Evolutionary conservation across 1,140 invertebrate genomes (phyloP).

Genomic region (Tetramorium alpestre): DNA sequence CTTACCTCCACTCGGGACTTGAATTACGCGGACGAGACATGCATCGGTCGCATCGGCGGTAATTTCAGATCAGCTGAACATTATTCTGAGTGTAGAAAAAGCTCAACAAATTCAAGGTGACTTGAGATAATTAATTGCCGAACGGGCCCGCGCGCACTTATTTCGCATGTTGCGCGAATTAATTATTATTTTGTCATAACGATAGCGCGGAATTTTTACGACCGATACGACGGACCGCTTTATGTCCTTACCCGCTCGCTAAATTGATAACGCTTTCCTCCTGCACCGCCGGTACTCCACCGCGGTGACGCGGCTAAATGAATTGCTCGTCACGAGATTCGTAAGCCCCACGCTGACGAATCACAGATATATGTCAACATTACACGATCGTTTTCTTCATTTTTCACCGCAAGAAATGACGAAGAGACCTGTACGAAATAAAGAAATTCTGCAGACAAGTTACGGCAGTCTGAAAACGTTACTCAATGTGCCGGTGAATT

Average conservation of each 20-base stretch:
- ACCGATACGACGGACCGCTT: conserved; percentile 36
- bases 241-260: conserved; percentile 39
- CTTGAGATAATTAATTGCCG: conserved; percentile 59
- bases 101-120: conserved; percentile 94
- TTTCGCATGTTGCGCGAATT: conserved; percentile 42
- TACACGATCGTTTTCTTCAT: not conserved
- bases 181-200: conserved; percentile 61
- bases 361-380: not conserved
- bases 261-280: conserved; percentile 47
- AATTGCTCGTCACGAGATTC: conserved; percentile 4
- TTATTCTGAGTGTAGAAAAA: conserved; percentile 93
- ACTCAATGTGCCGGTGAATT: conserved; percentile 87
- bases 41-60: conserved; percentile 88
- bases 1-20: conserved; percentile 86
- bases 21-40: conserved; percentile 88
- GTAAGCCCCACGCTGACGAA: not conserved
- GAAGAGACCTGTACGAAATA: not conserved
- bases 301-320: not conserved
- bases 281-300: not conserved
- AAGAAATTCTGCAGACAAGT: conserved; percentile 85
- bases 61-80: conserved; percentile 94
- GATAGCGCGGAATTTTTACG: conserved; percentile 51
- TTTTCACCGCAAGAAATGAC: not conserved
- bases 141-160: conserved; percentile 14
- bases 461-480: conserved; percentile 89